Evolutionary conservation across 2,888 invertebrate species (phyloP), one percentile per base, ranked within the genome.

Genomic region (Entomobrya multifasciata): DNA sequence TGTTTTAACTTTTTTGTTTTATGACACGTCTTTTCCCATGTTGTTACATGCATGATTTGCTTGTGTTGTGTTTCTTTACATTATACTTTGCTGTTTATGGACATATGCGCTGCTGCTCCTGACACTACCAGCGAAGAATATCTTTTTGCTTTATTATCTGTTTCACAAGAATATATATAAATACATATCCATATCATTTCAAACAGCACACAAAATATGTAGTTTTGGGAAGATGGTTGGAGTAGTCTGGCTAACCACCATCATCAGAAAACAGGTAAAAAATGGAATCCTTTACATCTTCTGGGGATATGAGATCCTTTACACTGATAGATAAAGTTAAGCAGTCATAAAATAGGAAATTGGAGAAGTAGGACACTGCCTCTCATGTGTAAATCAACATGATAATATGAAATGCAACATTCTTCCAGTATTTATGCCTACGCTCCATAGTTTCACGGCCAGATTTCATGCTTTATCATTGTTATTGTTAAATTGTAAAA

Each of bases 1-100:
- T 91, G 87, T 89, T 90, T 91, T 90, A 88, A 90, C 88, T 90
- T 90, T 89, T 88, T 90, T 88, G 89, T 91, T 90, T 91, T 91
- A 91, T 90, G 90, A 89, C 89, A 88, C 88, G 79, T 86, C 86
- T 57, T 88, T 80, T 85, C 79, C 57, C 44, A 70, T 8, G 60
- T 60, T 81, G 49, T 78, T 85, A 70, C 47, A 52, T 52, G 72
- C 67, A 78, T 78, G 85, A 85, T 72, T 85, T 72, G 78, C 70
- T 79, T 78, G 25, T 41, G 74, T 67, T 44, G 11, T 67, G 41
- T 27, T n/a, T 17, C 13, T 60, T 47, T 70, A 30, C 72, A n/a
- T 52, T n/a, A 25, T 15, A 36, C 17, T 47, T 70, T 70, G 20
- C 20, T n/a, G 47, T 25, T 70, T 70, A 47, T 47, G 47, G 25